Base-by-base conservation (phyloP, 2,888 invertebrate genomes). In the Synergus itoensis region DNA sequence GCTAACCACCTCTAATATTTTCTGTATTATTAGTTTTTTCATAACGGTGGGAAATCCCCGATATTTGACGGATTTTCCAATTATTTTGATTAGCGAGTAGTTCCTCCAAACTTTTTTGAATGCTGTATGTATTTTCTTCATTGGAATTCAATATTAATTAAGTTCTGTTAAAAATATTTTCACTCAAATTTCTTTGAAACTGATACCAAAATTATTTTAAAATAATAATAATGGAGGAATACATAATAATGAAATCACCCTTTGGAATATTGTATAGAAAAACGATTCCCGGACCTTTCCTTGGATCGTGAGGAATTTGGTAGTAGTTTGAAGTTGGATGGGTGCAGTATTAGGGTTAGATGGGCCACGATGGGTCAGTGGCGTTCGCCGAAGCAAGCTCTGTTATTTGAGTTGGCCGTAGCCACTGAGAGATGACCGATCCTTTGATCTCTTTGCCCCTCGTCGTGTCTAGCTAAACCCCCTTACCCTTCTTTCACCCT, bases 391-490 rank as follows among this genome's bases (percentile, higher is more conserved):
- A 87, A 86, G 89, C 88, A 86, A 88, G 88, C 90, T 90, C 88
- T 90, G 89, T 90, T 92, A 90, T 92, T 92, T 91, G 92, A 91
- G 89, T 92, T 92, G 91, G 90, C 89, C 88, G 87, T 86, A 89
- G 87, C 85, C 87, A 87, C 84, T 86, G 87, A 86, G 88, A 88
- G 89, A 89, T 89, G 89, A 90, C 89, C 91, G 88, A 88, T 89
- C 91, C 91, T 92, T 92, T 92, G 92, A 92, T 92, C 91, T 91
- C 90, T 85, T 83, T 85, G 83, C 86, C 85, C 86, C 86, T 84
- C 84, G 82, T 80, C 85, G 81, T 85, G 86, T 83, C 84, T 83
- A 79, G 81, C 79, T 80, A 77, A 79, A 81, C 81, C 81, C 82
- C 82, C 81, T 81, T 78, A 78, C 83, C 82, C 81, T 83, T 87